Evolutionary conservation across 2,888 invertebrate species (phyloP), one percentile per base, ranked within the genome.

Genomic region (Camponotus fellah): DNA sequence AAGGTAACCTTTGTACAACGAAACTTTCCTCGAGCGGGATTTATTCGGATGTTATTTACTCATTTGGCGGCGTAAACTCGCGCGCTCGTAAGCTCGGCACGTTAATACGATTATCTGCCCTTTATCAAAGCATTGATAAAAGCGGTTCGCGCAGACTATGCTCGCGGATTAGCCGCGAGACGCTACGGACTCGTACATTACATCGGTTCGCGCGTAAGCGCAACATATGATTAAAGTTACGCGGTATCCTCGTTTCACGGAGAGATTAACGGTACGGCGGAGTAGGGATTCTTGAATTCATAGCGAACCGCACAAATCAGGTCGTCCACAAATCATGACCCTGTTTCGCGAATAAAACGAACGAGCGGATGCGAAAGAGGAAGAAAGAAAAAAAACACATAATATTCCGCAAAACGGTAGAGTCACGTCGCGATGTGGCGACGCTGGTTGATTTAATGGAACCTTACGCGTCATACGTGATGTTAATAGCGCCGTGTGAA

Each of bases 181-280:
- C 10, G n/a, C 53, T 37, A 68, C 46, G 37, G n/a, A 72, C 46
- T 60, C 79, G 26, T 60, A 46, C 17, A 46, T 72, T 79, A 79
- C 72, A 68, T 77, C 68, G 72, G 79, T 37, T 68, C 14, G 46
- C 46, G 26, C 21, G 58, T 46, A 37, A 80, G 21, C 68, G n/a
- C 21, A 60, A 80, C 34, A 60, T 74, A 72, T 80, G 79, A 80
- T 80, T 80, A 80, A 60, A 80, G 79, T 72, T 72, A 37, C 43
- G 60, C 60, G 60, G 60, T 80, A 72, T 72, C 17, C 74, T 74
- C 72, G 37, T 80, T 80, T 80, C 72, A 60, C 60, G 43, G 49
- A 14, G 64, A 56, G 77, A 81, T 81, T 81, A 81, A 81, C 64
- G 77, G 17, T 34, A 6, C 17, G 17, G 21, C 21, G 53, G 32